These are phyloP conservation scores for Leptonema lineaticorne DNA, from an alignment of 1,140 invertebrate genomes.

Conservation along the genomic window DNA sequence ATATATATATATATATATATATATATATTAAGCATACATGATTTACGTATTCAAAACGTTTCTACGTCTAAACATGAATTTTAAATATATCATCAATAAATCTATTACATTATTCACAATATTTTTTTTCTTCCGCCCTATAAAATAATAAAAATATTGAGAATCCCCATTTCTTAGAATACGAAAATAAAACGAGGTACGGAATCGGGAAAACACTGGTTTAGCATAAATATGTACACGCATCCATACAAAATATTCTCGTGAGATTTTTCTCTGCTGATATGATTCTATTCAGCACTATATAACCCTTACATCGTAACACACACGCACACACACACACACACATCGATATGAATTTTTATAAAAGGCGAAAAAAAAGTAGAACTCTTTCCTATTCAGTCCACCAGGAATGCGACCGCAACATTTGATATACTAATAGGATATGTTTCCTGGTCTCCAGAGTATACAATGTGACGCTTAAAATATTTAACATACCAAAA, in stretches of 20 bases:
- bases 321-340: neutral
- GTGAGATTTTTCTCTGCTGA: neutral
- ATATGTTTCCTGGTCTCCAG: neutral
- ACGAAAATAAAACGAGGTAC: too few relatives aligned
- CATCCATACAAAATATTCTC: neutral
- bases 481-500: conserved; percentile 4
- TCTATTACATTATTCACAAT: too few relatives aligned
- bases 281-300: neutral
- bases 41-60: too few relatives aligned
- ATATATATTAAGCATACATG: neutral
- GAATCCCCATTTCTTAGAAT: too few relatives aligned
- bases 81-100: too few relatives aligned
- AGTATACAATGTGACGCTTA: neutral
- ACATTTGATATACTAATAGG: conserved; percentile 22
- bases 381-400: neutral
- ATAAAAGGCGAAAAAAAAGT: neutral
- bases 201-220: too few relatives aligned
- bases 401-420: neutral
- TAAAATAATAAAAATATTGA: too few relatives aligned
- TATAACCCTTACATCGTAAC: neutral
- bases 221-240: neutral
- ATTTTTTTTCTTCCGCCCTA: too few relatives aligned
- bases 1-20: neutral
- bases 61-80: too few relatives aligned
- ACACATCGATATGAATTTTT: neutral